Evolutionary conservation across 2,113 vertebrate species (phyloP).

Genomic region (Bettongia penicillata): DNA sequence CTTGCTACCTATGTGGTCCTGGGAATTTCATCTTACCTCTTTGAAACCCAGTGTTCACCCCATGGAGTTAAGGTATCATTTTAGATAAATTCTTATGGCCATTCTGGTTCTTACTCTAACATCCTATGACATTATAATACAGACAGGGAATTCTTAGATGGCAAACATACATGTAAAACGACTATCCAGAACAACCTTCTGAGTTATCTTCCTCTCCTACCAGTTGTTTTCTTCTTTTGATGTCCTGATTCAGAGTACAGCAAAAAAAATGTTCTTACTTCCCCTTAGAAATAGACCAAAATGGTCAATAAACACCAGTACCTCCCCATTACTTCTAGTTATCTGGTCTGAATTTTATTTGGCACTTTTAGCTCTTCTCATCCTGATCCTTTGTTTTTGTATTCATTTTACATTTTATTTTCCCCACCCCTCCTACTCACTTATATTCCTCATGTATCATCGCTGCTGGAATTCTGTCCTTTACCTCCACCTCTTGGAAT

Average conservation of each 20-base stretch:
- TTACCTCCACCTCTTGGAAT: not conserved
- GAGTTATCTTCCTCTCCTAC: not conserved
- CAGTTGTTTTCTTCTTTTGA: slow-evolving; percentile 11
- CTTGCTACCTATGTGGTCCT: not conserved
- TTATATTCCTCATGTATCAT: not conserved
- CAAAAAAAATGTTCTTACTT: slow-evolving; percentile 4
- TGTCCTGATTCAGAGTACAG: slow-evolving; percentile 1
- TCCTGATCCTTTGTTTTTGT: not conserved
- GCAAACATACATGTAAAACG: not conserved
- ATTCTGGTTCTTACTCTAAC: not conserved
- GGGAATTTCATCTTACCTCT: not conserved
- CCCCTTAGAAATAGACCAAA: not conserved
- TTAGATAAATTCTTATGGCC: not conserved
- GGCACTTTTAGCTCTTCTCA: not conserved
- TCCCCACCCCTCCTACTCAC: not conserved
- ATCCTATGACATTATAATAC: not conserved
- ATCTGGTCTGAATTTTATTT: not conserved
- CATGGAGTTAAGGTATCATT: not conserved
- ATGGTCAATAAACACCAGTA: not conserved
- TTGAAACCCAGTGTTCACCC: not conserved
- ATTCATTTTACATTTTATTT: not conserved
- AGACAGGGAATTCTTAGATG: not conserved
- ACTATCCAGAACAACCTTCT: not conserved
- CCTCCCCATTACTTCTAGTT: not conserved
- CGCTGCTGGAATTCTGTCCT: not conserved